Percentiles rank a stretch among this genome's conserved stretches.
These are phyloP conservation scores for Astreopora myriophthalma DNA, from an alignment of 64 coral and sea anemone genomes.

Conservation along the genomic window DNA sequence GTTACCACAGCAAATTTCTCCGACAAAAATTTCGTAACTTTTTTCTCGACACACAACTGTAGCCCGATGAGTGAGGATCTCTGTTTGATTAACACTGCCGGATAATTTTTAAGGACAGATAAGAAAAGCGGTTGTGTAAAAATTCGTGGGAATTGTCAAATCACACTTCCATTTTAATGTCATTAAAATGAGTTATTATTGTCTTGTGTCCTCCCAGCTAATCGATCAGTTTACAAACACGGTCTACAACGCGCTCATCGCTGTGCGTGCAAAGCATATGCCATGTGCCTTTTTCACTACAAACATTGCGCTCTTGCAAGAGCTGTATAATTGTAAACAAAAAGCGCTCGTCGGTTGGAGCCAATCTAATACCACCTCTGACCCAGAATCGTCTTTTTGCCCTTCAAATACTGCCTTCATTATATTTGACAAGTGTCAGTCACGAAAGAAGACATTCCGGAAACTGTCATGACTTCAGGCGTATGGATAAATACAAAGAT, in stretches of 20 bases:
- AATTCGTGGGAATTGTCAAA: not conserved
- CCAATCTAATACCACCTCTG: not conserved
- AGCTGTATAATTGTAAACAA: not conserved
- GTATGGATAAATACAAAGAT: not conserved
- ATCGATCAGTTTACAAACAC: not conserved
- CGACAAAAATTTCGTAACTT: not conserved
- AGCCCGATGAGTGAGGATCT: not conserved
- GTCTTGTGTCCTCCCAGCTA: not conserved
- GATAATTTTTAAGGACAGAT: not conserved
- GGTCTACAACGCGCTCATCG: not conserved
- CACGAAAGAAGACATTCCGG: not conserved
- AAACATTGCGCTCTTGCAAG: not conserved
- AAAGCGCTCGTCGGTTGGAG: not conserved
- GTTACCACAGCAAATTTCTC: not conserved
- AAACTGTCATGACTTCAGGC: constrained; percentile 36
- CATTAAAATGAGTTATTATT: not conserved
- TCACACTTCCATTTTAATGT: constrained; percentile 21
- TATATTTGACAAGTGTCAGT: not conserved
- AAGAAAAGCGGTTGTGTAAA: not conserved
- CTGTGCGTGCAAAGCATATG: not conserved
- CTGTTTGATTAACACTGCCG: not conserved
- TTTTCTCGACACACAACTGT: not conserved
- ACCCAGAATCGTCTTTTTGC: not conserved
- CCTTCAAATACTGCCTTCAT: not conserved
- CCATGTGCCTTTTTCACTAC: not conserved